These are phyloP conservation scores for Cataglyphis cursor DNA, from an alignment of 2,888 invertebrate genomes.

Conservation along the genomic window DNA sequence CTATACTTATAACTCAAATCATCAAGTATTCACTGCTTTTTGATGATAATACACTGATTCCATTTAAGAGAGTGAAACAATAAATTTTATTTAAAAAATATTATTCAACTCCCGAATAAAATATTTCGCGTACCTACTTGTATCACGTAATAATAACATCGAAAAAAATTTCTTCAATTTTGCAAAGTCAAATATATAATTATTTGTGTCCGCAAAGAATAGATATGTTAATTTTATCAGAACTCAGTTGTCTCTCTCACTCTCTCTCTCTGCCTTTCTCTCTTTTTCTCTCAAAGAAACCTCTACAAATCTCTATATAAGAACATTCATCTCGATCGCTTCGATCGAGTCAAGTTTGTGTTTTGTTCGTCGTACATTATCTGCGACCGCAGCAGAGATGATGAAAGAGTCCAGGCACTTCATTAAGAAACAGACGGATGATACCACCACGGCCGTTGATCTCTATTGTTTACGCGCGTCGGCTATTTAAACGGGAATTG, in stretches of 20 bases:
- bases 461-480: constrained; percentile 47
- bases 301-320: constrained; percentile 24
- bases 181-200: neutral
- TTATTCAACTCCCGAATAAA: neutral
- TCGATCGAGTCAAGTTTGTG: constrained; percentile 33
- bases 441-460: constrained; percentile 47
- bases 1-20: neutral
- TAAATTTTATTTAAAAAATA: too few species aligned
- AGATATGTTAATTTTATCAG: constrained; percentile 45
- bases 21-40: neutral
- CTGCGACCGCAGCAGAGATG: constrained; percentile 40
- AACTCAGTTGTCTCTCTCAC: neutral
- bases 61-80: neutral
- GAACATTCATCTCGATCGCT: constrained; percentile 36
- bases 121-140: neutral
- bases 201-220: neutral
- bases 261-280: neutral
- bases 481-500: constrained; percentile 38
- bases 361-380: constrained; percentile 42
- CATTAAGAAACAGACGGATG: constrained; percentile 49
- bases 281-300: neutral
- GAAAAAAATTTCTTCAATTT: constrained; percentile 1
- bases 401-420: constrained; percentile 53
- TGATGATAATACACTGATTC: neutral
- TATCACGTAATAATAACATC: neutral